These are phyloP conservation scores for Cardiocondyla obscurior DNA, from an alignment of 1,140 invertebrate genomes.

Conservation along the genomic window DNA sequence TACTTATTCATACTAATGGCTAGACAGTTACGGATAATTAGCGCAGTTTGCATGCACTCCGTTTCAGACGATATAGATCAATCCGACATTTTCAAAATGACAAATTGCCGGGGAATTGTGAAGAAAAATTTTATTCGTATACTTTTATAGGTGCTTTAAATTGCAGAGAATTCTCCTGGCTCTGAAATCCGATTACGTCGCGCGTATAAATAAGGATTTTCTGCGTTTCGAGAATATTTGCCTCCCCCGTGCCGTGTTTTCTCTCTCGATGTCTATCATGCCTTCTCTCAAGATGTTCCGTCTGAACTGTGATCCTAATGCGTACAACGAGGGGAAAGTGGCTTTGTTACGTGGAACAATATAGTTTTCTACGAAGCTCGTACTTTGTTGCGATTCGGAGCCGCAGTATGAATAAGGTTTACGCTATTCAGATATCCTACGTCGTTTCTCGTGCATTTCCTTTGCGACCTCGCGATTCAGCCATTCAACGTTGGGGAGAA, in stretches of 20 bases:
- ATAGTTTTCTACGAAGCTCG: slow-evolving; percentile 35
- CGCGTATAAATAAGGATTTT: slow-evolving; percentile 44
- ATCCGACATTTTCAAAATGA: slow-evolving; percentile 1
- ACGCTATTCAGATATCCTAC: slow-evolving; percentile 38
- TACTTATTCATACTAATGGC: slow-evolving; percentile 82
- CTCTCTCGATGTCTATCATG: neutral
- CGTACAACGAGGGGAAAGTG: slow-evolving; percentile 3
- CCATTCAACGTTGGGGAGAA: slow-evolving; percentile 26
- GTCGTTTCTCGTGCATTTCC: slow-evolving; percentile 37
- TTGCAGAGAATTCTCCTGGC: neutral
- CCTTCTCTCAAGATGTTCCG: slow-evolving; percentile 36
- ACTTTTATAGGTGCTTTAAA: neutral
- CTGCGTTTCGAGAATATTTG: neutral
- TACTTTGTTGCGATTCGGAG: slow-evolving; percentile 19
- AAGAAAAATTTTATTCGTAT: neutral
- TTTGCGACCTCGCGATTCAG: slow-evolving; percentile 37
- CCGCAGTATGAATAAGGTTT: slow-evolving; percentile 46
- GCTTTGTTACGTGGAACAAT: slow-evolving; percentile 55
- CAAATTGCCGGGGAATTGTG: neutral
- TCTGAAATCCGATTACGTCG: slow-evolving; percentile 28
- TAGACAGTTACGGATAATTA: slow-evolving; percentile 67
- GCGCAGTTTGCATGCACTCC: slow-evolving; percentile 50
- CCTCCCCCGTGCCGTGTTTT: neutral
- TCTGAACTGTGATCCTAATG: slow-evolving; percentile 44
- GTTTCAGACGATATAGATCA: slow-evolving; percentile 31